phyloP scores from a whole-genome alignment of 2,888 invertebrate species.

The Cinara cedri region DNA sequence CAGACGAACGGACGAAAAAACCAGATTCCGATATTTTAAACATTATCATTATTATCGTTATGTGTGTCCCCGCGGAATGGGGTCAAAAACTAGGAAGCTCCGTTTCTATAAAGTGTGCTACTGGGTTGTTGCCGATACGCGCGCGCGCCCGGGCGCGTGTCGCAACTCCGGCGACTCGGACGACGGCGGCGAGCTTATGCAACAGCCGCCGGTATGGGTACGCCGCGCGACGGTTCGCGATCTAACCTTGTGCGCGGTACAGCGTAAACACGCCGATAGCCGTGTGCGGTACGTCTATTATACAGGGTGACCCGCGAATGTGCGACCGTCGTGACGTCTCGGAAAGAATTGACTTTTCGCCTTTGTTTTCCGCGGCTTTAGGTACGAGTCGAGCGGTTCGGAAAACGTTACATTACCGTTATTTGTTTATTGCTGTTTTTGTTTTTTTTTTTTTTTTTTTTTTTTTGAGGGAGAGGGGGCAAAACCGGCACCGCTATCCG shows the following conservation, averaged over 20 bases:
- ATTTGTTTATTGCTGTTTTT: too few relatives aligned
- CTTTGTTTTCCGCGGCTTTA: too few relatives aligned
- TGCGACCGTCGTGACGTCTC: too few relatives aligned
- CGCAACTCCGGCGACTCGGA: slow-evolving; percentile 22
- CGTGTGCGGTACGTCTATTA: too few relatives aligned
- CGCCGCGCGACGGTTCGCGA: slow-evolving; percentile 9
- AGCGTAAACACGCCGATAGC: neutral
- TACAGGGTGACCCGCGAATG: neutral
- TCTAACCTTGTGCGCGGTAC: slow-evolving; percentile 1
- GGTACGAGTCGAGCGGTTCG: too few relatives aligned
- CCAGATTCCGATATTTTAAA: slow-evolving; percentile 14
- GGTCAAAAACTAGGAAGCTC: slow-evolving; percentile 55
- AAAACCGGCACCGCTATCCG: too few relatives aligned
- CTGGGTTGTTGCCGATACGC: slow-evolving; percentile 39
- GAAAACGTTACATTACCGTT: too few relatives aligned
- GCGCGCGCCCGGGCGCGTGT: neutral
- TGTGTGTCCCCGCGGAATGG: slow-evolving; percentile 40
- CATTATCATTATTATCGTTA: too few relatives aligned
- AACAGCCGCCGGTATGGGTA: neutral
- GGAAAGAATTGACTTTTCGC: too few relatives aligned
- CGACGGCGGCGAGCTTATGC: slow-evolving; percentile 10
- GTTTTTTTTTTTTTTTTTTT: too few relatives aligned
- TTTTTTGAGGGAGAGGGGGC: too few relatives aligned
- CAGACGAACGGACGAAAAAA: neutral
- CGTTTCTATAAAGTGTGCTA: slow-evolving; percentile 41